A percentile compares a stretch with the other conserved stretches of the same genome.
phyloP scores from a whole-genome alignment of 2,797 vertebrate species.

The Lindbergichthys nudifrons region DNA sequence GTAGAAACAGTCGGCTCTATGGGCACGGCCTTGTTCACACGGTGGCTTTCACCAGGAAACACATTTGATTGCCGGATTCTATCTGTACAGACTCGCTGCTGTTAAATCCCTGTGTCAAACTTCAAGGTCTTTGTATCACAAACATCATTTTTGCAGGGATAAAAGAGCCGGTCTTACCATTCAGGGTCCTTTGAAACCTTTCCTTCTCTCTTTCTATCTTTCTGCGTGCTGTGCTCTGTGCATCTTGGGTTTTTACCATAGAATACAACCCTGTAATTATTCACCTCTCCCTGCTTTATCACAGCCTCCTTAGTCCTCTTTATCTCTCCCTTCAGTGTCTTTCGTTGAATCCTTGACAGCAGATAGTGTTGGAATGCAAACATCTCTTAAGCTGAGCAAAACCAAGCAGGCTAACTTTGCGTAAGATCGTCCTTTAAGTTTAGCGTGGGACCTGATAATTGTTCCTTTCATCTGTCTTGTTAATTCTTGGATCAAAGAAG shows the following conservation, averaged over 20 bases:
- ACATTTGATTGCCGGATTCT: constrained; percentile 57
- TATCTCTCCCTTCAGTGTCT: constrained; percentile 57
- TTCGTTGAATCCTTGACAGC: constrained; percentile 41
- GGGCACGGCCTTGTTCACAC: constrained; percentile 38
- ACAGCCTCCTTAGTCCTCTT: constrained; percentile 58
- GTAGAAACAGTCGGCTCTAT: constrained; percentile 25
- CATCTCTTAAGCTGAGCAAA: constrained; percentile 47
- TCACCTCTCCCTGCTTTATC: constrained; percentile 61
- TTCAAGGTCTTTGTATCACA: constrained; percentile 64
- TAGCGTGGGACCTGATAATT: constrained; percentile 68
- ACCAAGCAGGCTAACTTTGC: constrained; percentile 54
- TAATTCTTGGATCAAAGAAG: constrained; percentile 71
- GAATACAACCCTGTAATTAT: constrained; percentile 74
- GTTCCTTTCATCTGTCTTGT: constrained; percentile 67
- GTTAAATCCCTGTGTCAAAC: constrained; percentile 60
- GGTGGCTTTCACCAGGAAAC: constrained; percentile 63
- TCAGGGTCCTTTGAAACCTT: constrained; percentile 40
- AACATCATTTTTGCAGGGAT: constrained; percentile 52
- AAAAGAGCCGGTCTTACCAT: constrained; percentile 46
- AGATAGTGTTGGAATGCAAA: constrained; percentile 40
- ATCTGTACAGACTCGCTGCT: constrained; percentile 39
- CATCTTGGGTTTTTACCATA: constrained; percentile 66
- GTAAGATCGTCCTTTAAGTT: constrained; percentile 56
- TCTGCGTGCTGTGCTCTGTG: constrained; percentile 5
- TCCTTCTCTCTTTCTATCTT: too few relatives aligned